Percentiles rank a stretch among this genome's conserved stretches.
Conservation (phyloP, 2,113 vertebrate species). For the Dendropsophus ebraccatus region DNA sequence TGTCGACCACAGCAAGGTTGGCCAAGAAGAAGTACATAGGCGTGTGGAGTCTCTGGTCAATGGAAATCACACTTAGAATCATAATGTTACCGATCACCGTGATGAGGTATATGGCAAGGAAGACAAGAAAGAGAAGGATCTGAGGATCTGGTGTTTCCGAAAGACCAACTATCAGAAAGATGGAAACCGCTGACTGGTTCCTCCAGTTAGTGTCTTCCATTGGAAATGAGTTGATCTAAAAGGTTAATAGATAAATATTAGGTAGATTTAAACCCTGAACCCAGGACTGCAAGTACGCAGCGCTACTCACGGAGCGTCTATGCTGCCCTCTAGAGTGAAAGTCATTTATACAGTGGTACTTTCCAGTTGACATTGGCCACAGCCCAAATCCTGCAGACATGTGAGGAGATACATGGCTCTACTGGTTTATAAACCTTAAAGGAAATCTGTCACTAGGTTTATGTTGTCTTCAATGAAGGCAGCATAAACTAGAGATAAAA, state of each 20-base stretch:
- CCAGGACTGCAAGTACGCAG: too few species aligned
- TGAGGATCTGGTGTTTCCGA: constrained; percentile 33
- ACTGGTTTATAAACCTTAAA: too few species aligned
- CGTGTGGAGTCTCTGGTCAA: constrained; percentile 24
- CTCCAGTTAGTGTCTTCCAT: constrained; percentile 1
- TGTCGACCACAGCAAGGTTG: constrained; percentile 31
- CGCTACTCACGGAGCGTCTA: too few species aligned
- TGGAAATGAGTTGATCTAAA: not conserved
- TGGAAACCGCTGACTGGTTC: constrained; percentile 17
- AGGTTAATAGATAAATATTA: not conserved
- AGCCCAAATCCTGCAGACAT: too few species aligned
- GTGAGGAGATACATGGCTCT: too few species aligned
- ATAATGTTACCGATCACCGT: constrained; percentile 42
- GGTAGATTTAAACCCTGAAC: not conserved
- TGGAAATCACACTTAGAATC: constrained; percentile 11
- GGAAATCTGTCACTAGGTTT: too few species aligned
- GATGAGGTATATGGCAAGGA: constrained; percentile 33
- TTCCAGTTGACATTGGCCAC: too few species aligned
- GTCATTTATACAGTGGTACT: too few species aligned
- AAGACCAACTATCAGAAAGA: constrained; percentile 33
- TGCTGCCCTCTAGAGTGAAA: too few species aligned
- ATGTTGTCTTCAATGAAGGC: too few species aligned
- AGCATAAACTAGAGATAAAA: too few species aligned
- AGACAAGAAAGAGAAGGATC: constrained; percentile 21
- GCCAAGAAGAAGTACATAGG: constrained; percentile 51